Evolutionary conservation across 2,888 invertebrate genomes (phyloP).

Genomic region (Rhagonycha lutea): DNA sequence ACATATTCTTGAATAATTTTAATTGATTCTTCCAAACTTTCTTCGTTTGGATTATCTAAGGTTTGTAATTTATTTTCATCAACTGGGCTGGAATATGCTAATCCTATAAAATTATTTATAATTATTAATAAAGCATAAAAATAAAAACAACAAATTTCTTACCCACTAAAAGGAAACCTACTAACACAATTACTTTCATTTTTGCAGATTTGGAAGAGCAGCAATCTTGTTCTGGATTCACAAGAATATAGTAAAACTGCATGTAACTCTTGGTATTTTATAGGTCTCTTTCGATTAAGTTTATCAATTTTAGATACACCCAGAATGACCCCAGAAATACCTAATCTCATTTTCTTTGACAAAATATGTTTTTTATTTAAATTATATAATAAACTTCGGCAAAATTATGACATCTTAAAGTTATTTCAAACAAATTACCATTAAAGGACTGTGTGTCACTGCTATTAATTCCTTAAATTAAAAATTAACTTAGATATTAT

Average conservation of each 20-base stretch:
- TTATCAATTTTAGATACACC: neutral
- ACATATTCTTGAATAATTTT: neutral
- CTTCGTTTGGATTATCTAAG: neutral
- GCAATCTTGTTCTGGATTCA: neutral
- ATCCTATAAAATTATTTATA: neutral
- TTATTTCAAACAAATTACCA: too few relatives aligned
- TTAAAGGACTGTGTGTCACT: too few relatives aligned
- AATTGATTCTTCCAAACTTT: neutral
- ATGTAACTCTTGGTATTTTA: neutral
- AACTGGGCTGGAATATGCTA: neutral
- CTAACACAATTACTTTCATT: neutral
- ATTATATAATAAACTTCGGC: too few relatives aligned
- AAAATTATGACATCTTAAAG: too few relatives aligned
- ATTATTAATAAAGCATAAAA: neutral
- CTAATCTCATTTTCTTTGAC: neutral
- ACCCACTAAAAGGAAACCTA: neutral
- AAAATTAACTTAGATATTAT: too few relatives aligned
- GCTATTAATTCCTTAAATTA: too few relatives aligned
- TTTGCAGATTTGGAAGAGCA: neutral
- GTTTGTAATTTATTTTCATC: neutral
- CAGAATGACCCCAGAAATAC: neutral
- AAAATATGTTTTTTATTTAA: neutral
- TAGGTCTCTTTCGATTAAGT: neutral
- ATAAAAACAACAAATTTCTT: neutral
- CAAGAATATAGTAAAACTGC: neutral